Evolutionary conservation across 2,113 vertebrate genomes (phyloP), one percentile per base, ranked within the genome.

Genomic region (Aplodontia rufa): DNA sequence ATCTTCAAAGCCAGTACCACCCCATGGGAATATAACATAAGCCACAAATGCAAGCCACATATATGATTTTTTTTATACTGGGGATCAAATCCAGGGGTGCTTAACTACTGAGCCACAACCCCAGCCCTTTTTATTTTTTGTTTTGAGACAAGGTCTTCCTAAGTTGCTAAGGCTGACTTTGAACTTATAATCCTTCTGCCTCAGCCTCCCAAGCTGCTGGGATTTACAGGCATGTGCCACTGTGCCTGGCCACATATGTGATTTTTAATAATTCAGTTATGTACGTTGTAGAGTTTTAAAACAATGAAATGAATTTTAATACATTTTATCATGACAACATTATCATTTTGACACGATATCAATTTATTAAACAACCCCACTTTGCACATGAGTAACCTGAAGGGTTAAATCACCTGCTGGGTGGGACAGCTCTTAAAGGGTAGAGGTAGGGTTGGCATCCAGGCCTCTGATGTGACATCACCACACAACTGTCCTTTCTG

Each of bases 321-420:
- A 8, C 55, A 17, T 91, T 91, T 91, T 68, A 49, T 83, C 66
- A 62, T 22, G 26, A 75, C 69, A 84, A 95, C 42, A 51, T 16
- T 24, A 64, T 53, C n/a, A n/a, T 53, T 92, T 90, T 42, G 84
- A 22, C 8, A 32, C 45, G 28, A 72, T 37, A 87, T 78, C 53
- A 40, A 49, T 32, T 72, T 49, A 32, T 64, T 90, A 60, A 66
- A 49, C 30, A 2, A 83, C 28, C n/a, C 62, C 20, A 3, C 58
- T 93, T 80, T n/a, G n/a, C 22, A 66, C 32, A 30, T 28, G n/a
- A 91, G 87, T 42, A 81, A 37, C n/a, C 8, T 4, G 49, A 68
- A 3, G 20, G 9, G 20, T 14, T n/a, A 17, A 45, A 58, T 45
- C 64, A 35, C 64, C 45, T 49, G 35, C 72, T 0, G 0, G 28